Conservation (phyloP, 2,888 invertebrate species). For the Eupsilia transversa region DNA sequence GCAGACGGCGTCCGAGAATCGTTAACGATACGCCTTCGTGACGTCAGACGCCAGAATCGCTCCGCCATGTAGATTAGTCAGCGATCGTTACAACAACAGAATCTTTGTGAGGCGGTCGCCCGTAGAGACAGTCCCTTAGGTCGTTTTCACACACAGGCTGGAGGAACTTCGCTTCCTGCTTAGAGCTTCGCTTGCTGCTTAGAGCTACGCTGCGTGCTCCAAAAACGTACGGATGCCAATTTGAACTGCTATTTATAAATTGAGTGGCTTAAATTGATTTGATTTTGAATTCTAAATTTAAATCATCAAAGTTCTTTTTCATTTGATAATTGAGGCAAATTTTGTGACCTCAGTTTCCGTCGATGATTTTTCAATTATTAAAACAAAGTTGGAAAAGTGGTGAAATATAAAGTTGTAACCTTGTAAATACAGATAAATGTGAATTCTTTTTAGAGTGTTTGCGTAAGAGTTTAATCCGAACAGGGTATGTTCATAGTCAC, state of each 20-base stretch:
- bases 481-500: not conserved
- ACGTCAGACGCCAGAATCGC: constrained; percentile 14
- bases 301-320: not conserved
- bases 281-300: not conserved
- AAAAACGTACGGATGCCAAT: not conserved
- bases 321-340: not conserved
- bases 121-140: constrained; percentile 11
- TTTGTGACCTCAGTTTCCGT: not conserved
- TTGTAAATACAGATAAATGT: not conserved
- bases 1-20: constrained; percentile 17
- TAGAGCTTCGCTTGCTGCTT: not conserved
- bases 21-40: constrained; percentile 22
- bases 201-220: not conserved
- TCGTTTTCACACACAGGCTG: not conserved
- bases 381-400: no score
- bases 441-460: not conserved
- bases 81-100: constrained; percentile 6
- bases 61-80: constrained; percentile 38
- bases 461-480: not conserved
- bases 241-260: not conserved
- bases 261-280: not conserved
- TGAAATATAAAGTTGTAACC: not conserved
- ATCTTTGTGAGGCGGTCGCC: not conserved
- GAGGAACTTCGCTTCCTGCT: not conserved
- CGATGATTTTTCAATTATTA: not conserved